phyloP scores from a whole-genome alignment of 2,888 invertebrate species.

The Synanthedon formicaeformis region DNA sequence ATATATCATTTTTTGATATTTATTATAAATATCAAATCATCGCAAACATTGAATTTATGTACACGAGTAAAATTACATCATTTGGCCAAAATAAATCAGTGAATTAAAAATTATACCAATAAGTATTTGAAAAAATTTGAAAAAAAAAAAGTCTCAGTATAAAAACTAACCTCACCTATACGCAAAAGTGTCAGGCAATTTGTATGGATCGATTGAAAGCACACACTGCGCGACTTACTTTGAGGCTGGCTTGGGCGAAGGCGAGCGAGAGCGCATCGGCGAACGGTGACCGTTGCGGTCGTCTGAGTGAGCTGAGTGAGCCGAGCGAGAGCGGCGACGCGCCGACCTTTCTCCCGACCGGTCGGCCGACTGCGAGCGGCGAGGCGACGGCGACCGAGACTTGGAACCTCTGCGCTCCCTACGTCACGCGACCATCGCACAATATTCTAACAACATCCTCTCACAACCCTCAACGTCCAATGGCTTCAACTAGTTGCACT shows the following conservation, averaged over 20 bases:
- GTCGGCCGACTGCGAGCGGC: slow-evolving; percentile 36
- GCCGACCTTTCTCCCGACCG: slow-evolving; percentile 31
- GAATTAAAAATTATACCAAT: too few relatives aligned
- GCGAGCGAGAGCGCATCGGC: slow-evolving; percentile 53
- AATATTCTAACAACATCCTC: neutral
- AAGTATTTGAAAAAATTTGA: too few relatives aligned
- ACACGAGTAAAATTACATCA: too few relatives aligned
- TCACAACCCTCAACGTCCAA: neutral
- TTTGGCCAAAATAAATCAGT: too few relatives aligned
- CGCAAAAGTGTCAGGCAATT: slow-evolving; percentile 27
- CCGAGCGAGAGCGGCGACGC: slow-evolving; percentile 23
- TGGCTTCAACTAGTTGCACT: too few relatives aligned
- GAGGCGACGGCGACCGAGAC: slow-evolving; percentile 11
- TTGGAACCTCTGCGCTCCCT: slow-evolving; percentile 56
- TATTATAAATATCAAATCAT: too few relatives aligned
- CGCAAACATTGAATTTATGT: too few relatives aligned
- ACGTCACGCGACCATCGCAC: slow-evolving; percentile 11
- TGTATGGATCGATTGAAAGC: slow-evolving; percentile 27
- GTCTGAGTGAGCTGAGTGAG: slow-evolving; percentile 9
- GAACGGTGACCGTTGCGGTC: slow-evolving; percentile 18
- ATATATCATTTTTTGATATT: too few relatives aligned
- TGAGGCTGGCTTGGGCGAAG: slow-evolving; percentile 48
- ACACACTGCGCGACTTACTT: slow-evolving; percentile 42
- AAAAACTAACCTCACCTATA: slow-evolving; percentile 26
- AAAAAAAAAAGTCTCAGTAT: neutral